These are phyloP conservation scores for Pachycephus smyrnensis DNA, from an alignment of 2,888 invertebrate genomes.

Conservation along the genomic window DNA sequence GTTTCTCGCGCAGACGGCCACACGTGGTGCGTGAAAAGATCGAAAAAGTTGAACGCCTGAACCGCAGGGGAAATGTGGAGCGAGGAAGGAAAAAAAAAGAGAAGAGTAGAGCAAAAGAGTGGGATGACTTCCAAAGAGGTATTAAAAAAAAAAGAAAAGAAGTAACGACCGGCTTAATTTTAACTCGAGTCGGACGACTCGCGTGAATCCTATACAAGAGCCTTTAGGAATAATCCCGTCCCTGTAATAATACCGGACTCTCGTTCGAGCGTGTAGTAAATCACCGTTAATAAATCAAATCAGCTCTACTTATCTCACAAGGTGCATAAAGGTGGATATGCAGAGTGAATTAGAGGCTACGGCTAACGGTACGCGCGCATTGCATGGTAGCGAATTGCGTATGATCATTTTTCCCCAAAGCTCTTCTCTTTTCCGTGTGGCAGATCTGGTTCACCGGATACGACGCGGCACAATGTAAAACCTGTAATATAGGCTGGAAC, in stretches of 20 bases:
- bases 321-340: not conserved
- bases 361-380: too few species aligned
- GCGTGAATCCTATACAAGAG: not conserved
- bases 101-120: not conserved
- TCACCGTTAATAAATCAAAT: not conserved
- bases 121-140: not conserved
- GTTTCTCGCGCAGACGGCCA: not conserved
- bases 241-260: not conserved
- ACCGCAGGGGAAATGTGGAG: not conserved
- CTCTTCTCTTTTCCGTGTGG: too few species aligned
- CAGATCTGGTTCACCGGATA: not conserved
- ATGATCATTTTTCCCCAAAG: not conserved
- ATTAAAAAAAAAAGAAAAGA: not conserved
- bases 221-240: not conserved
- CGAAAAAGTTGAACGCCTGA: not conserved
- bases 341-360: not conserved
- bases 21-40: not conserved
- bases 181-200: not conserved
- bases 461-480: not conserved
- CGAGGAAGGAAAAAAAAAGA: not conserved
- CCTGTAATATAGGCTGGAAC: not conserved
- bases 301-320: not conserved
- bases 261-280: not conserved
- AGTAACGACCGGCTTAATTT: not conserved
- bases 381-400: not conserved